Base-by-base conservation (phyloP, 2,113 vertebrate species). In the Myotis lucifugus region DNA sequence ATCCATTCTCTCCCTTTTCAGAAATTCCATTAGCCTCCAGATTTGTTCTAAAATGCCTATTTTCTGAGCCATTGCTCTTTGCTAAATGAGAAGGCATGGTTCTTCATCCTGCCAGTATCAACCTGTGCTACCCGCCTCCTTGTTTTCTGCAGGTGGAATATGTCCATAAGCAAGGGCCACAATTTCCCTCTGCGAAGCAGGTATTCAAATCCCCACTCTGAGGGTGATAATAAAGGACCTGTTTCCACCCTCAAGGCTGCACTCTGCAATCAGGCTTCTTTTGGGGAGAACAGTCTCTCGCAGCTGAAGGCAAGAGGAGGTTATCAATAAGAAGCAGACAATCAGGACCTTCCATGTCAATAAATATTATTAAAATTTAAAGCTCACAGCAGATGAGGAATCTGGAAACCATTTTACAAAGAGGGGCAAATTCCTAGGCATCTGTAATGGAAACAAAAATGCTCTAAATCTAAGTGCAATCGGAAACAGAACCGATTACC, bases 361-460 rank as follows among this genome's bases (percentile, higher is more conserved):
- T 59, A 61, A 92, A 18, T n/a, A 64, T 66, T 74, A 73, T 87
- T 88, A 73, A 91, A 91, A 93, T 90, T 37, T 78, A 96, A 96
- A 85, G 88, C 77, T 61, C 67, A 21, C 11, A 10, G 79, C 66
- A 37, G 76, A 90, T 88, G 72, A 95, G 77, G 94, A 95, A 77
- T 77, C 76, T 59, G 66, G 88, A 92, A 96, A 73, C 64, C 83
- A 78, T 59, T 59, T 77, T 81, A 91, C 34, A 73, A 85, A 85
- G 46, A 64, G 50, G 32, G 27, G 32, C 54, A 66, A 94, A 93
- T 77, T 74, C 74, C 81, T 90, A 81, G 32, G 93, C 56, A 94
- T 92, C 73, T 86, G 25, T 72, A 70, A 50, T 37, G 18, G 88
- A 94, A 97, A 85, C 67, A 46, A 59, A 96, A 90, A 85, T 27